Evolutionary conservation across 2,113 vertebrate genomes (phyloP), one percentile per base, ranked within the genome.

Genomic region (Miniopterus natalensis): DNA sequence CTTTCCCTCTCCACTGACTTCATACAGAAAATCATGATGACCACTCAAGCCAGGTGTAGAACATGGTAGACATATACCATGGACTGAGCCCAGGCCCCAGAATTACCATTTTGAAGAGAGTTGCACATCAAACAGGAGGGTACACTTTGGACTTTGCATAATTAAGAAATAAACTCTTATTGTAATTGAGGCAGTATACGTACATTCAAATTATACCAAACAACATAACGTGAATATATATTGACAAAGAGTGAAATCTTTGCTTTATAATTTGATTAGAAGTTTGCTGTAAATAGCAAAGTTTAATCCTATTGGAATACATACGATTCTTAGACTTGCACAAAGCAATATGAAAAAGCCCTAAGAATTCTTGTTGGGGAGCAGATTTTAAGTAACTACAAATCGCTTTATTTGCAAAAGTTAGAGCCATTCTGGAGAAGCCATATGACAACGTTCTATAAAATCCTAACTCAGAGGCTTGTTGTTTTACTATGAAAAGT

Each of bases 181-280:
- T 59, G 13, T 93, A 59, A 73, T 36, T 90, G 45, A 90, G 11
- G 15, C 7, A 73, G 80, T 86, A 66, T 75, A 79, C 15, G 17
- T 65, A 83, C 49, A 85, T 80, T 40, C 8, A 80, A 59, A 79
- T 36, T 92, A 80, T 80, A 55, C 29, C 84, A 18, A 95, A 57
- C 21, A 84, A 2, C 61, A 45, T 75, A 68, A 31, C 13, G 20
- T 31, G 31, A 84, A 53, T 8, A 51, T 81, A 49, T 53, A 88
- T 40, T 88, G 66, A 75, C 47, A 96, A 63, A 78, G n/a, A 81
- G 0, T 40, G 2, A 84, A 87, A 55, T 47, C 4, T 53, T 87
- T 77, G n/a, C 31, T 73, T 87, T 85, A 80, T 65, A 90, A 77
- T 77, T 70, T 78, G 85, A 90, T 75, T 71, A 84, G 31, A 31